Evolutionary conservation across 2,113 vertebrate species (phyloP), one percentile per base, ranked within the genome.

Genomic region (Seriola quinqueradiata): DNA sequence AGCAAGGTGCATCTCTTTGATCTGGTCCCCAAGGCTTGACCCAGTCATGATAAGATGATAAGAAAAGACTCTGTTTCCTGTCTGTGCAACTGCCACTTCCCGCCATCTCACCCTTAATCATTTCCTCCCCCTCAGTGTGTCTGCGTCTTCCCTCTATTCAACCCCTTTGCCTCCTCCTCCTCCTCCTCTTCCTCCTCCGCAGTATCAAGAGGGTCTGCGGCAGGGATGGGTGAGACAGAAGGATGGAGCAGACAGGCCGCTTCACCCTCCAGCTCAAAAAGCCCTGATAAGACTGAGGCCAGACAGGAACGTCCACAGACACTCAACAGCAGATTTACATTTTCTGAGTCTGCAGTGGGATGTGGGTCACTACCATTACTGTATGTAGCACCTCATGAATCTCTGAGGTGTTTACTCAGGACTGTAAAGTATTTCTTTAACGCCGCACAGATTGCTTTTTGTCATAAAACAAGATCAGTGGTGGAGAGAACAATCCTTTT

Each of bases 1-100:
- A 86, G 85, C 79, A 84, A 85, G 89, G 77, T 88, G 85, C 73
- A 81, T 64, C 71, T 81, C 77, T 92, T 92, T 94, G 85, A 93
- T 90, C 77, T 4, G 11, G 23, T 61, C 70, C 61, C 78, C 25
- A 8, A 55, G 79, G 73, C 79, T 67, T 54, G 71, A 71, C 68
- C 58, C 73, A 48, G 83, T 44, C 16, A 1, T 66, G 87, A 94
- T 92, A 91, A 93, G 81, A 70, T 23, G 76, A 89, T 92, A 90
- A 89, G 76, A 64, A 75, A 81, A 50, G 79, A 79, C 81, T 82
- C 79, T 72, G 88, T 84, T 93, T 92, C 92, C 86, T 86, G 84
- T 88, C 83, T 80, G 28, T 70, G 74, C 65, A 82, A 70, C 85
- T 77, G 73, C 75, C 84, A 81, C 80, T 84, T 91, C 90, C 87